Evolutionary conservation across 2,888 invertebrate species (phyloP).

Genomic region (Piscicola geometra): DNA sequence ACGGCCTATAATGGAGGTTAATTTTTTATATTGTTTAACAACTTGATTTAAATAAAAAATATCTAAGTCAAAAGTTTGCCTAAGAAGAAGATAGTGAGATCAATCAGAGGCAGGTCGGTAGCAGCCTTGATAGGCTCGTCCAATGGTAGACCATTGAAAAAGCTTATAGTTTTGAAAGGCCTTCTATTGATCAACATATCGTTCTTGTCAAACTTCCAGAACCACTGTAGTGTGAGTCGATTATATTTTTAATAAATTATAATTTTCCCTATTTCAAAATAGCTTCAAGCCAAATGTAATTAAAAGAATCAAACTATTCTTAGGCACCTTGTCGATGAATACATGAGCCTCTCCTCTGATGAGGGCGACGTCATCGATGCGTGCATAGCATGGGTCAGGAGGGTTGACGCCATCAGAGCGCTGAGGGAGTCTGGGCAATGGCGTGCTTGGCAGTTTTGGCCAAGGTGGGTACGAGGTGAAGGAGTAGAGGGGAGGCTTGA

Average conservation of each 20-base stretch:
- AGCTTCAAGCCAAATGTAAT: no score
- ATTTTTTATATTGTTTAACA: no score
- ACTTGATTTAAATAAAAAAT: no score
- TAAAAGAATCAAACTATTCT: no score
- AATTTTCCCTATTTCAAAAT: no score
- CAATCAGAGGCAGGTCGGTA: background rate
- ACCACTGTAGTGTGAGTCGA: conserved; percentile 35
- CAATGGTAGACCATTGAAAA: conserved; percentile 21
- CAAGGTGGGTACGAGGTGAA: background rate
- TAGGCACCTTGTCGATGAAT: conserved; percentile 83
- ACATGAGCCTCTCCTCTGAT: conserved; percentile 83
- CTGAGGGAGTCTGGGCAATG: background rate
- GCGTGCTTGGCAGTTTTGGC: background rate
- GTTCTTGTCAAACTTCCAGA: conserved; percentile 19
- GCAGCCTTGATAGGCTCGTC: conserved; percentile 27
- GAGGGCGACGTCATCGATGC: conserved; percentile 83
- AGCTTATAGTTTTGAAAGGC: background rate
- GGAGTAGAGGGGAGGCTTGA: background rate
- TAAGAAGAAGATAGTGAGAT: conserved; percentile 16
- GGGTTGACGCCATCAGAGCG: conserved; percentile 2
- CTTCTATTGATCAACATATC: background rate
- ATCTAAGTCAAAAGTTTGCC: no score
- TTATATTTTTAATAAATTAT: no score
- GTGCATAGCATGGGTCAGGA: conserved; percentile 80
- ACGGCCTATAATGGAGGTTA: no score